These are phyloP conservation scores for Drosophila bocki DNA, from an alignment of 1,140 invertebrate genomes.

Conservation along the genomic window DNA sequence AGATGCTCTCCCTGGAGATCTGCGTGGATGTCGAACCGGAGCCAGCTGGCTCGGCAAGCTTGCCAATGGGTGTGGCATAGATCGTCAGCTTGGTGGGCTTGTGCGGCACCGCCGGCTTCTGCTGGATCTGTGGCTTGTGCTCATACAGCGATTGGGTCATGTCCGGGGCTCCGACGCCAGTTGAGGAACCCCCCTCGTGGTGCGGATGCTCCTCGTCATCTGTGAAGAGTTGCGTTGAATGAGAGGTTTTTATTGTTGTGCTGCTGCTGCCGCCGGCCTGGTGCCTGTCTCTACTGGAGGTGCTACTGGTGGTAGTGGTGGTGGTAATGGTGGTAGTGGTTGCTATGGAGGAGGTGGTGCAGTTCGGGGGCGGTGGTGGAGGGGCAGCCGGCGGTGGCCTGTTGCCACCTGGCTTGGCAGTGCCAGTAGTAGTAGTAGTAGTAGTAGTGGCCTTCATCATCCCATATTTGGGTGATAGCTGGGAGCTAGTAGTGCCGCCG, in stretches of 20 bases:
- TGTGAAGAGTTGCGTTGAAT: slow-evolving; percentile 84
- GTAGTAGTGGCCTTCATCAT: slow-evolving; percentile 41
- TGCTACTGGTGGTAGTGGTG: slow-evolving; percentile 35
- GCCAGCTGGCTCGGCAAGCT: slow-evolving; percentile 71
- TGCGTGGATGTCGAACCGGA: slow-evolving; percentile 69
- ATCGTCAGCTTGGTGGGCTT: slow-evolving; percentile 88
- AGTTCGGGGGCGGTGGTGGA: slow-evolving; percentile 77
- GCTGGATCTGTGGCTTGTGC: slow-evolving; percentile 40
- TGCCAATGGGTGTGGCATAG: slow-evolving; percentile 87
- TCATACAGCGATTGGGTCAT: slow-evolving; percentile 77
- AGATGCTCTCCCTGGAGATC: slow-evolving; percentile 88
- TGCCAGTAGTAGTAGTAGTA: slow-evolving; percentile 1
- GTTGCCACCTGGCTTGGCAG: slow-evolving; percentile 55
- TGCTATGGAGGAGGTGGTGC: slow-evolving; percentile 44
- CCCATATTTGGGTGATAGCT: slow-evolving; percentile 81
- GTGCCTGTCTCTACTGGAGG: slow-evolving; percentile 37
- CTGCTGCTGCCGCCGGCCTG: slow-evolving; percentile 29
- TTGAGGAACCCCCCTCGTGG: slow-evolving; percentile 22
- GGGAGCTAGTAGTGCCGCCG: slow-evolving; percentile 24
- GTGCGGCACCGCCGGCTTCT: slow-evolving; percentile 86
- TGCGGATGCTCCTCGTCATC: slow-evolving; percentile 61
- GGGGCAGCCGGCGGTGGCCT: slow-evolving; percentile 79
- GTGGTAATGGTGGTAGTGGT: slow-evolving; percentile 40
- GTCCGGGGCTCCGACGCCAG: slow-evolving; percentile 39
- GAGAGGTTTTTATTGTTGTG: slow-evolving; percentile 75